Base-by-base conservation (phyloP, 2,888 invertebrate species). In the Oxytorus armatus region DNA sequence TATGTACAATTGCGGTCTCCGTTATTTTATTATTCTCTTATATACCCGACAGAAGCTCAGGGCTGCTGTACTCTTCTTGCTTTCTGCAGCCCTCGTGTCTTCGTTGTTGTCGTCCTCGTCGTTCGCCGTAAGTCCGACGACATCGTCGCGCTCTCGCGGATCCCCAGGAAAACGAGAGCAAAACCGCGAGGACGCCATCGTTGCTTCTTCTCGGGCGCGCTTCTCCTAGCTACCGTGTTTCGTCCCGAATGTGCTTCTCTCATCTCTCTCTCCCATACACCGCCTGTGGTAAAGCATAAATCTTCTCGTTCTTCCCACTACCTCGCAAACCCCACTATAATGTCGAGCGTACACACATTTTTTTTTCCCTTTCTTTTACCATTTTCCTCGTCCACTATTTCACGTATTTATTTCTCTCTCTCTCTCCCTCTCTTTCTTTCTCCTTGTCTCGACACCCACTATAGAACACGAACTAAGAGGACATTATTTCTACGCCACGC, bases 151-250 rank as follows among this genome's bases (percentile, higher is more conserved):
- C 82, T 53, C 55, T 25, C 29, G n/a, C 23, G 47, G 36, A 16
- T 21, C 21, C 44, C 80, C n/a, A n/a, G 82, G 80, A 84, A 42
- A 55, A 83, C 82, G 85, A 66, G 87, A 89, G 86, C 90, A 90
- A 90, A 90, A 91, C n/a, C 87, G 87, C 88, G 82, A 82, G 85
- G 80, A 87, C 85, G 86, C 87, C 86, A 83, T 83, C 83, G 85
- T 85, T 82, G 85, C 85, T 84, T 83, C 81, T 39, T 53, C 61
- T n/a, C n/a, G n/a, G n/a, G 33, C 29, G 55, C 49, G 51, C 61
- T 77, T 77, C 70, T 44, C 33, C 14, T 55, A 18, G 79, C 73
- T 72, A 77, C 72, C 76, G 69, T 63, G 18, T 25, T 44, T 25
- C 44, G 25, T 59, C n/a, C n/a, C n/a, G n/a, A n/a, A 16, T 33